Base-by-base conservation (phyloP, 2,797 vertebrate species). In the Pangasius larnaudii region DNA sequence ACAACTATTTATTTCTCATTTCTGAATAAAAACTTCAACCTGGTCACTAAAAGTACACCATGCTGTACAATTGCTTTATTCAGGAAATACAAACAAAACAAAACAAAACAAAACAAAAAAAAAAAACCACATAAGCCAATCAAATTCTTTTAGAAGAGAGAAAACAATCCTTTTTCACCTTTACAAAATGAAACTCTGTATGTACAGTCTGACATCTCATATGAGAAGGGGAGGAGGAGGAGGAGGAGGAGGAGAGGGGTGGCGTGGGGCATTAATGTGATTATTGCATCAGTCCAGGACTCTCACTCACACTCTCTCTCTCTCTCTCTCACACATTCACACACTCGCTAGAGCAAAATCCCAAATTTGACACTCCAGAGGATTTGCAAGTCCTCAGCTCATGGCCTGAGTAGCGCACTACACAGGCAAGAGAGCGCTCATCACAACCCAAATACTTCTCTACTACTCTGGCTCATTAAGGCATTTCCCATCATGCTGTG, bases 21-120 rank as follows among this genome's bases (percentile, higher is more conserved):
- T 92, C 85, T 91, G 95, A 95, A 95, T 96, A 96, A 97, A 97
- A 96, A 96, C 91, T 94, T 94, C 91, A 89, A 92, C 95, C 92
- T 89, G 77, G 85, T 85, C 87, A 93, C 89, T 80, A 93, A 88
- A 92, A 93, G 94, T 92, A 91, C 69, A 91, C 90, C 93, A 91
- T 95, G 92, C 94, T 91, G 91, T 93, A 92, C 93, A 89, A 88
- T 92, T 93, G 92, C 84, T 92, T 86, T 86, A 91, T 94, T 93
- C 93, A 89, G 94, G 93, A 91, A 95, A 91, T 84, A 84, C 63
- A 69, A 84, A 69, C 42, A 93, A 93, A 88, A 75, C 90, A 90
- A 93, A 89, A 16, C 81, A 56, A 46, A 87, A 24, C 14, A 93
- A 91, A 95, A 90, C 93, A 88, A n/a, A 1, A 90, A 49, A 87